Conservation (phyloP, 2,797 vertebrate species). For the Sebastolobus alascanus region DNA sequence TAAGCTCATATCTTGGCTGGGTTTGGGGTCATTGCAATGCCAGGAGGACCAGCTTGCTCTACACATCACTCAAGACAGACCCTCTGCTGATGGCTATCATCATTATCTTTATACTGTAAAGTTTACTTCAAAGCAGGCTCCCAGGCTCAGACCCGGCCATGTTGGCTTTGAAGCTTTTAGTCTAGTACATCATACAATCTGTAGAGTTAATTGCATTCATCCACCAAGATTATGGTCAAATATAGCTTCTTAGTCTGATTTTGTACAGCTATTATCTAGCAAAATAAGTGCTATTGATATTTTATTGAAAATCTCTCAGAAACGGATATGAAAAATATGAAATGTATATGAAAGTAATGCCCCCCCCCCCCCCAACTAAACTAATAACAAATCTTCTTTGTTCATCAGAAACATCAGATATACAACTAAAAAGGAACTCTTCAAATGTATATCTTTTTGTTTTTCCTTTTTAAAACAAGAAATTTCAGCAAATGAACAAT, state of each 20-base stretch:
- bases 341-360: too few species aligned
- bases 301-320: conserved; percentile 7
- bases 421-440: neutral
- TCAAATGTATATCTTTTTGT: neutral
- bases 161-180: conserved; percentile 26
- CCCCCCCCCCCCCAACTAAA: too few species aligned
- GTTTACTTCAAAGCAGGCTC: conserved; percentile 46
- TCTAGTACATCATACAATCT: conserved; percentile 5
- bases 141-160: conserved; percentile 34
- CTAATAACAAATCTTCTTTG: neutral
- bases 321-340: too few species aligned
- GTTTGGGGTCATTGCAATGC: conserved; percentile 55
- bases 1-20: conserved; percentile 66
- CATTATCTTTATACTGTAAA: conserved; percentile 57
- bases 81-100: conserved; percentile 55
- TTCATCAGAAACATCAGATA: neutral
- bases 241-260: conserved; percentile 19
- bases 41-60: conserved; percentile 58
- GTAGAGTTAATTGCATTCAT: conserved; percentile 3
- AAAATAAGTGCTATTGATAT: conserved; percentile 3
- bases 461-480: neutral
- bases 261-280: neutral
- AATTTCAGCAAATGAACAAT: neutral
- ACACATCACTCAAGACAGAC: conserved; percentile 58
- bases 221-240: conserved; percentile 2